Evolutionary conservation across 2,888 invertebrate genomes (phyloP).

Genomic region (Pandemis heparana): DNA sequence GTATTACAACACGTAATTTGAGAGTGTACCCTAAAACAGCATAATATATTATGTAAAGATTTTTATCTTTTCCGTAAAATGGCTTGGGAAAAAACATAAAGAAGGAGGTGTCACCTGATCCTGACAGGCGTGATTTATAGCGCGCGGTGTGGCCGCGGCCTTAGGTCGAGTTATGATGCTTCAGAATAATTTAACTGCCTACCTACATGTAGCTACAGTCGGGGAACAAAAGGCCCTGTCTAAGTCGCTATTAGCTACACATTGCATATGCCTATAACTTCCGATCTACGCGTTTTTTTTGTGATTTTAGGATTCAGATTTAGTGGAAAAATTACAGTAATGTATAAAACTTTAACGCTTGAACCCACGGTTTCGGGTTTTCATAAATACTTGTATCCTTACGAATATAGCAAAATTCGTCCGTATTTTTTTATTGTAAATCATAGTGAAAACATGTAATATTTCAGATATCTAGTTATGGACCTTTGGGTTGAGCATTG

Average conservation of each 20-base stretch:
- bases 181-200: conserved; percentile 77
- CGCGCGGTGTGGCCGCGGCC: conserved; percentile 82
- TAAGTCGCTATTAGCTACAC: not conserved
- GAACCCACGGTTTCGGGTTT: too few species aligned
- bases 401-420: too few species aligned
- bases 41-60: conserved; percentile 86
- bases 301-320: too few species aligned
- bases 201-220: not conserved
- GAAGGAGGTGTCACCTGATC: conserved; percentile 86
- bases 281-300: too few species aligned
- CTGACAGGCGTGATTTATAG: conserved; percentile 81
- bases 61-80: conserved; percentile 86
- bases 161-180: conserved; percentile 82
- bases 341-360: too few species aligned
- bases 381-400: too few species aligned
- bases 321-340: too few species aligned
- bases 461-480: too few species aligned
- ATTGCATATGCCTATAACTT: not conserved
- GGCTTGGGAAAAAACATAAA: conserved; percentile 87
- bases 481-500: too few species aligned
- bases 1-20: conserved; percentile 84
- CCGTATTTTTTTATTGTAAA: too few species aligned
- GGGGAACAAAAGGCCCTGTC: not conserved
- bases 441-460: too few species aligned
- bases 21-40: conserved; percentile 82